Evolutionary conservation across 2,113 vertebrate species (phyloP), one percentile per base, ranked within the genome.

Genomic region (Nothoprocta pentlandii): DNA sequence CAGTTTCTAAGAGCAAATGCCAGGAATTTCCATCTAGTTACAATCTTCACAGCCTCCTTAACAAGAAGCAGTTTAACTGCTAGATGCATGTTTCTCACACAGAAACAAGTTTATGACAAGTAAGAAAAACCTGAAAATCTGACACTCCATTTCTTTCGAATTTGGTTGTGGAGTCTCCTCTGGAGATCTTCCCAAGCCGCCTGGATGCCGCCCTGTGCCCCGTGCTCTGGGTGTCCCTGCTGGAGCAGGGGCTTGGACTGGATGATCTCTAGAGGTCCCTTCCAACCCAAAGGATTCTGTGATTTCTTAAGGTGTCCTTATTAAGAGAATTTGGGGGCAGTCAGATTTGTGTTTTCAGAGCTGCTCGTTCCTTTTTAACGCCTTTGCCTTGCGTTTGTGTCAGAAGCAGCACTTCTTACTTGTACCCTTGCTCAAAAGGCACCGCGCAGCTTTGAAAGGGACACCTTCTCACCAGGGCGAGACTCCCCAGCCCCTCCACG

Each of bases 1-100:
- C 76, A 88, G 58, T 3, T 30, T 76, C 34, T 76, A 90, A 53
- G 22, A 84, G 39, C 64, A 93, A 93, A 67, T 0, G 0, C 66
- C 73, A 94, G 69, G 69, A 86, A 69, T 97, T 95, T 89, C 94
- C 94, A 88, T 34, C 34, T 81, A 71, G 61, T 74, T 71, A 44
- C 36, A 39, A 90, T 92, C 88, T 90, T 30, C 34, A 71, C 66
- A 94, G 75, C 7, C 3, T 46, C 88, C 47, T 28, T 51, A 91
- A 69, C 7, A 54, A 73, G 47, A 87, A 32, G 84, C 3, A 21
- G n/a, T 71, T 88, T 66, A 86, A 69, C 47, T 66, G 36, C 69
- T 39, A 53, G 10, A 61, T 75, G n/a, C 63, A 21, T 1, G 3
- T 21, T 62, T 26, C 64, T 84, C 42, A 76, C 16, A 2, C 30